phyloP scores from a whole-genome alignment of 2,113 vertebrate genomes.

The Triplophysa rosa region DNA sequence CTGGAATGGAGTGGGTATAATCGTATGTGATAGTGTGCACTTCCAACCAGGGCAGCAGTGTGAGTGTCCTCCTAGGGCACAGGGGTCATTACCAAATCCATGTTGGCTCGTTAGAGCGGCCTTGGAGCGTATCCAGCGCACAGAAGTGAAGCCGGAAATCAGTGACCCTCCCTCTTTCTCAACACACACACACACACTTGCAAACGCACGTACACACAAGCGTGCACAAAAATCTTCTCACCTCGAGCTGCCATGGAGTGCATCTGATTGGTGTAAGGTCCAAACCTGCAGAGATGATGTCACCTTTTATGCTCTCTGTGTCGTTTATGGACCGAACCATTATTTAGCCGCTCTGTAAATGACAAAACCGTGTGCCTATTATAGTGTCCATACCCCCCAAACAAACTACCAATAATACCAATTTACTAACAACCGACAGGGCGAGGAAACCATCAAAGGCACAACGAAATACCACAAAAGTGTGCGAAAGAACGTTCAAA shows the following conservation, averaged over 20 bases:
- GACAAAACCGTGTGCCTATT: constrained; percentile 25
- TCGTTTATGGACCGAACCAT: constrained; percentile 31
- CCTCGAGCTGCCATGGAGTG: constrained; percentile 53
- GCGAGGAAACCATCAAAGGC: constrained; percentile 37
- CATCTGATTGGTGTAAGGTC: constrained; percentile 46
- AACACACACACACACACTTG: constrained; percentile 31
- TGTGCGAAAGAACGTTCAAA: constrained; percentile 30
- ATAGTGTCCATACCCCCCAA: constrained; percentile 17
- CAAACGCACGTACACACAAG: neutral
- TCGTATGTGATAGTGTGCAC: constrained; percentile 53
- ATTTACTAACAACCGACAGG: constrained; percentile 32
- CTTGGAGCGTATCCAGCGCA: constrained; percentile 65
- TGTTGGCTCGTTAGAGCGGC: constrained; percentile 71
- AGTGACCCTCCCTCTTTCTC: constrained; percentile 46
- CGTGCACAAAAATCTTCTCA: constrained; percentile 50
- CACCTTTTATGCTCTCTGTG: constrained; percentile 34
- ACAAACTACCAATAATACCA: constrained; percentile 42
- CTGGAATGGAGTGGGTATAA: constrained; percentile 32
- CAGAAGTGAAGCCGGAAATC: constrained; percentile 46
- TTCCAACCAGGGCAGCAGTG: constrained; percentile 56
- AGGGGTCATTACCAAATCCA: constrained; percentile 61
- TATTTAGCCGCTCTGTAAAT: constrained; percentile 30
- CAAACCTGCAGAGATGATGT: constrained; percentile 45
- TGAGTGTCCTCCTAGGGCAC: constrained; percentile 55
- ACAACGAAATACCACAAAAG: constrained; percentile 28